Evolutionary conservation across 1,140 invertebrate genomes (phyloP), one percentile per base, ranked within the genome.

Genomic region (Hylaeus anthracinus): DNA sequence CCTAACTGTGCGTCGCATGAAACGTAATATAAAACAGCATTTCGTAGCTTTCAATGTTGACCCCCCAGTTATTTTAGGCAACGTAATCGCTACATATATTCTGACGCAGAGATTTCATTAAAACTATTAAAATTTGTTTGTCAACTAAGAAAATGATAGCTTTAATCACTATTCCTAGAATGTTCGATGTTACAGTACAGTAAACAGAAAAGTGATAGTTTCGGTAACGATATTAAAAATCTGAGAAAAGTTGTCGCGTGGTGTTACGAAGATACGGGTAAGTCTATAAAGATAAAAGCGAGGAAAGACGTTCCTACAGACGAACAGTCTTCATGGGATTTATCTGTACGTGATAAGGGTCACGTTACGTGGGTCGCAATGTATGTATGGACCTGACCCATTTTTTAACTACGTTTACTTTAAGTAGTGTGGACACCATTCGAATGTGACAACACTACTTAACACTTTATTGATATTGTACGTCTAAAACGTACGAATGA

Each of bases 271-370:
- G 39, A 39, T 64, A 15, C 41, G 41, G 43, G 15, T 64, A 64
- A 10, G 9, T 9, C n/a, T 12, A 53, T 9, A 43, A 14, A 75
- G 55, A 80, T 80, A 80, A 74, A 75, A 12, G 39, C 6, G 12
- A 58, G 64, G 26, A 51, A n/a, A 15, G 55, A 67, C n/a, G 39
- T 14, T 61, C 41, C 53, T 45, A 2, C 14, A n/a, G 14, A 1
- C 6, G 51, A 37, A 43, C 15, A n/a, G 67, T 53, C 72, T 15
- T 39, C 45, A 37, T 43, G 4, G 48, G 43, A 45, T 76, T 81
- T 81, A 81, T 81, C 73, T 64, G 3, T 26, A 71, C 51, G 73
- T 58, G 79, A 81, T 71, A 81, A 77, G 41, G 15, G 51, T 70
- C 66, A 70, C 73, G 51, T 76, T 70, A 64, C n/a, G 51, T 69